These are phyloP conservation scores for Rhinolophus ferrumequinum DNA, from an alignment of 2,113 vertebrate genomes.

Conservation along the genomic window DNA sequence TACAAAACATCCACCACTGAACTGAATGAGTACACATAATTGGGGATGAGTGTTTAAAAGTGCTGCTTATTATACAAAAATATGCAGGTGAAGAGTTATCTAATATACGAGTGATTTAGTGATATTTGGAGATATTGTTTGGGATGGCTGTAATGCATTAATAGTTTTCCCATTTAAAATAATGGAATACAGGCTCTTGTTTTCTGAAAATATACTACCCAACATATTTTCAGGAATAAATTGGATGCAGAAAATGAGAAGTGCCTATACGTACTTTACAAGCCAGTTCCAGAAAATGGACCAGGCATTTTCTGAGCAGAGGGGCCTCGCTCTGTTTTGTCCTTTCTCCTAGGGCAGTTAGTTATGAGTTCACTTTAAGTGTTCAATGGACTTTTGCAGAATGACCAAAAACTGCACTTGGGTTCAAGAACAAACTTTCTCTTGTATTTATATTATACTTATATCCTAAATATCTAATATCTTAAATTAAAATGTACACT, in stretches of 20 bases:
- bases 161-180: not conserved
- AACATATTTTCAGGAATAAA: not conserved
- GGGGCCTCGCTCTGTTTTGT: not conserved
- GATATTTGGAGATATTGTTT: not conserved
- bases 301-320: not conserved
- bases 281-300: not conserved
- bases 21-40: not conserved
- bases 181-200: not conserved
- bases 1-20: not conserved
- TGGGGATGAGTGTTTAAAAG: not conserved
- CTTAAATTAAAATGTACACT: not conserved
- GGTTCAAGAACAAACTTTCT: not conserved
- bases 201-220: not conserved
- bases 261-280: not conserved
- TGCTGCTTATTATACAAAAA: not conserved
- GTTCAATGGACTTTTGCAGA: not conserved
- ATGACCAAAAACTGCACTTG: not conserved
- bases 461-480: not conserved
- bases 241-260: not conserved
- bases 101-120: not conserved
- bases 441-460: not conserved
- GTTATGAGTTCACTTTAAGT: fast-evolving
- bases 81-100: not conserved
- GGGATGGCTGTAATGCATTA: not conserved
- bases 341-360: not conserved